phyloP scores from a whole-genome alignment of 2,113 vertebrate genomes.

The Donacobius atricapilla region DNA sequence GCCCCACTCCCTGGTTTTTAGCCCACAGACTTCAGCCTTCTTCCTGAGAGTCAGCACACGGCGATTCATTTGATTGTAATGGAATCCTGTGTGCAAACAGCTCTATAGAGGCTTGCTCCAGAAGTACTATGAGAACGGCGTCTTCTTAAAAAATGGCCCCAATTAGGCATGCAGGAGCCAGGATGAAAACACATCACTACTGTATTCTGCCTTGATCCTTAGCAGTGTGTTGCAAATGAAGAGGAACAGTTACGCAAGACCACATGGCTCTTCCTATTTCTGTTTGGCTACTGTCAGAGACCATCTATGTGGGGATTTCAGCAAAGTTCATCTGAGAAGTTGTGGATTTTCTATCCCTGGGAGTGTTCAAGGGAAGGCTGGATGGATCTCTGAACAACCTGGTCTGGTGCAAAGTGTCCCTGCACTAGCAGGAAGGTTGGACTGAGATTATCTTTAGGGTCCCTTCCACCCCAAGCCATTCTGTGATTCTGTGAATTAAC shows the following conservation, averaged over 20 bases:
- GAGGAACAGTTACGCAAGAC: neutral
- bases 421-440: neutral
- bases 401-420: neutral
- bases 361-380: neutral
- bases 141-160: neutral
- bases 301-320: neutral
- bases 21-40: neutral
- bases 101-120: neutral
- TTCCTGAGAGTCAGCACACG: neutral
- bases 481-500: neutral
- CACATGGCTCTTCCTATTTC: neutral
- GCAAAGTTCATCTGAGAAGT: neutral
- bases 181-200: neutral
- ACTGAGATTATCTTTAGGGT: fast-evolving
- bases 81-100: neutral
- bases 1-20: neutral
- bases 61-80: neutral
- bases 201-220: neutral
- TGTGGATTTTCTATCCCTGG: neutral
- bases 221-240: fast-evolving
- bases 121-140: fast-evolving
- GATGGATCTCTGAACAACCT: neutral
- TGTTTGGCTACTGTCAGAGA: neutral
- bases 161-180: neutral
- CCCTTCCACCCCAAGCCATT: neutral